A percentile compares a stretch with the other conserved stretches of the same genome.
Conservation (phyloP, 2,113 vertebrate species). For the Phylloscopus trochilus region DNA sequence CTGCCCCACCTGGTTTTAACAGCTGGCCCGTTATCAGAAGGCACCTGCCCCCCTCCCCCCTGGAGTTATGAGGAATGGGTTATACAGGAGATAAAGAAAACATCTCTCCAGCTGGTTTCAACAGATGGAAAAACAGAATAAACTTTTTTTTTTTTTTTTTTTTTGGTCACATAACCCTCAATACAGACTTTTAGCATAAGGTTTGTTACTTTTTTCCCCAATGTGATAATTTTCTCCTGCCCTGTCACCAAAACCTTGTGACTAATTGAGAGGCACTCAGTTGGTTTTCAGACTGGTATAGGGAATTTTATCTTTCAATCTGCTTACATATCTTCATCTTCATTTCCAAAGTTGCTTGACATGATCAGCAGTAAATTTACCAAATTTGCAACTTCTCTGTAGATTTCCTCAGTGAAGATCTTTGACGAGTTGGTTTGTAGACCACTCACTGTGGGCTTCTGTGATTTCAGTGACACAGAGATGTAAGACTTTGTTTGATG, state of each 20-base stretch:
- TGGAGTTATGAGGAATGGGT: too few species aligned
- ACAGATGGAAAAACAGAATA: too few species aligned
- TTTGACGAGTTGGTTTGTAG: neutral
- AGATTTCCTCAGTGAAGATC: neutral
- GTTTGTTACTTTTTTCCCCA: neutral
- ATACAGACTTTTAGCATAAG: neutral
- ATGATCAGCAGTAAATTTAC: neutral
- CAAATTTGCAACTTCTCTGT: neutral
- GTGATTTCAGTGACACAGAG: neutral
- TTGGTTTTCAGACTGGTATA: neutral
- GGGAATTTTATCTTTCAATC: neutral
- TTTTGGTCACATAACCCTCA: too few species aligned
- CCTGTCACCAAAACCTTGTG: neutral
- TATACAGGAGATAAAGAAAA: too few species aligned
- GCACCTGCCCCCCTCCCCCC: too few species aligned
- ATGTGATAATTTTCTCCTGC: neutral
- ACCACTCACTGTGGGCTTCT: neutral
- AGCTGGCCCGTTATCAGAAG: too few species aligned
- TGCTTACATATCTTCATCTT: neutral
- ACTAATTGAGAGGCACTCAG: neutral
- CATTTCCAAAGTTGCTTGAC: neutral
- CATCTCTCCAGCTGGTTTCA: too few species aligned
- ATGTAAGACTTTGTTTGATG: neutral
- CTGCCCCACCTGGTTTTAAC: too few species aligned
- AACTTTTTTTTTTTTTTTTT: too few species aligned